Evolutionary conservation across 2,797 vertebrate species (phyloP), one percentile per base, ranked within the genome.

Genomic region (Tachyglossus aculeatus): DNA sequence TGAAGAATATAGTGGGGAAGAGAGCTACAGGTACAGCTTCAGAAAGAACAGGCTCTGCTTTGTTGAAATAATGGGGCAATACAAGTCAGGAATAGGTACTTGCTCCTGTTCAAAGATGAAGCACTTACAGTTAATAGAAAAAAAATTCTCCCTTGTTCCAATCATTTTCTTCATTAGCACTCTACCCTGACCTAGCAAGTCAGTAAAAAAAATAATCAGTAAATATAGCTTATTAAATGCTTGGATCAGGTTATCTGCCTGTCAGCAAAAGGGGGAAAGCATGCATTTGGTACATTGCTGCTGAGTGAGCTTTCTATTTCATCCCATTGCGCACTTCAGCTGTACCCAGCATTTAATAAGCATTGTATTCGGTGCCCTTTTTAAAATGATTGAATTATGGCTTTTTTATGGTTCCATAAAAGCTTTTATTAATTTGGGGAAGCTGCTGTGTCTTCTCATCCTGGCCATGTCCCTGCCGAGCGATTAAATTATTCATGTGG

Each of bases 191-290:
- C 78, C 66, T 67, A 82, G 57, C 3, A 57, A 82, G 74, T 67
- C 71, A 83, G 50, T 53, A 73, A 53, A 86, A 52, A 71, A 90
- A 57, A 81, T 55, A 84, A 84, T 86, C 53, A 82, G 87, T 90
- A 90, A 95, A 88, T 91, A 90, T 78, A 77, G 83, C 86, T 91
- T 94, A 91, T 92, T 92, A 91, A 94, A 93, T 67, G 63, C 74
- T 88, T 90, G 80, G 68, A 84, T 88, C 81, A 81, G 59, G 47
- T 80, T 80, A 86, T 90, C 84, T 85, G 67, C 67, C 71, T 88
- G 85, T 92, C 86, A 88, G 84, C 84, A 69, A 45, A 88, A 86
- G 57, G 7, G 6, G 11, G 29, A 68, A 90, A 86, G 76, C 11
- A 1, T 59, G 6, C 10, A 60, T 57, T 61, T 67, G 68, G 58